A percentile compares a stretch with the other conserved stretches of the same genome.
Evolutionary conservation across 1,140 invertebrate genomes (phyloP).

Genomic region (Thalassaphorura encarpata): DNA sequence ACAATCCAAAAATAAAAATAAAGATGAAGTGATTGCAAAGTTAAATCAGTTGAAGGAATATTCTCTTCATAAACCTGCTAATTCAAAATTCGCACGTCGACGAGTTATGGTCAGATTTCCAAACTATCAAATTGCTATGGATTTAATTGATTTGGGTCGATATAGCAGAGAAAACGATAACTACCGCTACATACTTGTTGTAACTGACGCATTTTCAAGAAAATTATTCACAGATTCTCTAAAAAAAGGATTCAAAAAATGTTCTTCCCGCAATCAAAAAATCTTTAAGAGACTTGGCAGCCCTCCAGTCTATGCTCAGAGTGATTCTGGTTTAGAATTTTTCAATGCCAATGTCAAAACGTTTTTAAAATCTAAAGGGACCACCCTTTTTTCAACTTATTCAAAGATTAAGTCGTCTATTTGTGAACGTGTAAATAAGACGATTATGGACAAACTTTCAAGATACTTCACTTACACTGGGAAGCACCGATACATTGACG

Average conservation of each 20-base stretch:
- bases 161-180: not conserved
- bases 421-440: constrained; percentile 5
- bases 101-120: not conserved
- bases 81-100: not conserved
- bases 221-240: not conserved
- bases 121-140: not conserved
- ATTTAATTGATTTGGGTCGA: constrained; percentile 4
- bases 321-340: constrained; percentile 14
- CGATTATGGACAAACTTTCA: constrained; percentile 3
- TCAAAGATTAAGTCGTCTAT: constrained; percentile 1
- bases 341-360: not conserved
- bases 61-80: not conserved
- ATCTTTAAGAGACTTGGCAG: constrained; percentile 3
- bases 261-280: constrained; percentile 1
- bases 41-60: too few relatives aligned
- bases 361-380: not conserved
- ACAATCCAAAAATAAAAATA: too few relatives aligned
- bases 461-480: constrained; percentile 13
- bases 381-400: constrained; percentile 4
- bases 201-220: constrained; percentile 1
- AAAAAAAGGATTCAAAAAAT: constrained; percentile 3
- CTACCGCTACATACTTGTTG: not conserved
- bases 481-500: constrained; percentile 1
- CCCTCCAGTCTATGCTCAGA: not conserved
- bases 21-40: too few relatives aligned